phyloP scores from a whole-genome alignment of 2,113 vertebrate genomes.

The Pseudopipra pipra region DNA sequence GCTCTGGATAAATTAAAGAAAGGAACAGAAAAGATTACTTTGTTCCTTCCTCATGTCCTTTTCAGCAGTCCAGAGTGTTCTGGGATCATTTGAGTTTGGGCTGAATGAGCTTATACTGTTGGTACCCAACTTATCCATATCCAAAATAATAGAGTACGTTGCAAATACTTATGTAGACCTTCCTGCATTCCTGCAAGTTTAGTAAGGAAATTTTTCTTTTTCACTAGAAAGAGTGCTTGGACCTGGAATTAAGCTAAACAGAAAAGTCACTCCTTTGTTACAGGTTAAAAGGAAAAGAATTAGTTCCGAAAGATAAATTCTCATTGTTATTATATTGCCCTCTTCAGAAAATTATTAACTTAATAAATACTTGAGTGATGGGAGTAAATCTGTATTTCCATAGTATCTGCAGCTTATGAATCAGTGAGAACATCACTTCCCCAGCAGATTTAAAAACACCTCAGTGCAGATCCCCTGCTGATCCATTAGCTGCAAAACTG shows the following conservation, averaged over 20 bases:
- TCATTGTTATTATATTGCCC: neutral
- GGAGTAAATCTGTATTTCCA: neutral
- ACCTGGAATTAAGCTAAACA: neutral
- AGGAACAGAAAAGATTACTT: neutral
- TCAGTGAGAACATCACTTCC: neutral
- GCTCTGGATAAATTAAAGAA: neutral
- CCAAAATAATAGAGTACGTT: neutral
- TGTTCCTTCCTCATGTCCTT: neutral
- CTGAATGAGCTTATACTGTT: neutral
- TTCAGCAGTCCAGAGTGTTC: neutral
- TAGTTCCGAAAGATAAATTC: slow-evolving; percentile 1
- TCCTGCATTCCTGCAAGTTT: neutral
- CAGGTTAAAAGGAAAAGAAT: neutral
- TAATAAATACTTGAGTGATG: neutral
- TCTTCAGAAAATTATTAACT: slow-evolving; percentile 5
- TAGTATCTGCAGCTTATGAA: neutral
- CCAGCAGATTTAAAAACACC: neutral
- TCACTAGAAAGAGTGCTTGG: neutral
- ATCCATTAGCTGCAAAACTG: neutral
- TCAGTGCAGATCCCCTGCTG: neutral
- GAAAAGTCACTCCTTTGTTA: neutral
- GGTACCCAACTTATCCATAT: neutral
- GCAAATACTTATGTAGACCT: neutral
- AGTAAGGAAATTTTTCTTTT: neutral
- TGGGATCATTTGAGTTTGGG: neutral